Percentiles rank a stretch among this genome's conserved stretches.
phyloP scores from a whole-genome alignment of 2,113 vertebrate species.

The Cinclus cinclus region DNA sequence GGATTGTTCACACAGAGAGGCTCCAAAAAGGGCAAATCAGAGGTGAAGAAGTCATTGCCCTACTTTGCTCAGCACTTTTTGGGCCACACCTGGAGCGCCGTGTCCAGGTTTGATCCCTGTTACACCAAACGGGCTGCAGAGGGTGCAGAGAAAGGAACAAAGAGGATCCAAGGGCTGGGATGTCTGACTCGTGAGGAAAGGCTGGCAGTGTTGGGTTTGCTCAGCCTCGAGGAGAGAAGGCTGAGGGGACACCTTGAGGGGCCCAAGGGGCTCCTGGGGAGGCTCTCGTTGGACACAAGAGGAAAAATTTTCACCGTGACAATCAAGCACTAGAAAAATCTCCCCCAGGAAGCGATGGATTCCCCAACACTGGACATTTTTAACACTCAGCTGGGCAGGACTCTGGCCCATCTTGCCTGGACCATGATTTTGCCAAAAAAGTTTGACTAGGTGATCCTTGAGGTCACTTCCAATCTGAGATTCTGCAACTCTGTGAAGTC shows the following conservation, averaged over 20 bases:
- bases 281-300: not conserved
- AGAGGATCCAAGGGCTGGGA: not conserved
- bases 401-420: not conserved
- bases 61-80: not conserved
- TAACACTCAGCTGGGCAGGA: not conserved
- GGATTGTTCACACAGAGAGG: not conserved
- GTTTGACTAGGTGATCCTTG: not conserved
- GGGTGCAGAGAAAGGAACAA: not conserved
- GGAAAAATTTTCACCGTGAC: not conserved
- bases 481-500: not conserved
- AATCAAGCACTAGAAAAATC: not conserved
- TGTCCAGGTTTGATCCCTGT: not conserved
- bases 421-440: not conserved
- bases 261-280: not conserved
- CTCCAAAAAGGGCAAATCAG: not conserved
- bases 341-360: not conserved
- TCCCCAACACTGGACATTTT: rapidly evolving
- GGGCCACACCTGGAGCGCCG: not conserved
- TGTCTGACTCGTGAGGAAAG: not conserved
- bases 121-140: not conserved
- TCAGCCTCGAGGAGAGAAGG: not conserved
- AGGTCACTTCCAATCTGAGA: not conserved
- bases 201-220: not conserved
- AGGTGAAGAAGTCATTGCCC: no score
- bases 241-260: not conserved